phyloP scores from a whole-genome alignment of 2,888 invertebrate genomes.

The Opisthograptis luteolata region DNA sequence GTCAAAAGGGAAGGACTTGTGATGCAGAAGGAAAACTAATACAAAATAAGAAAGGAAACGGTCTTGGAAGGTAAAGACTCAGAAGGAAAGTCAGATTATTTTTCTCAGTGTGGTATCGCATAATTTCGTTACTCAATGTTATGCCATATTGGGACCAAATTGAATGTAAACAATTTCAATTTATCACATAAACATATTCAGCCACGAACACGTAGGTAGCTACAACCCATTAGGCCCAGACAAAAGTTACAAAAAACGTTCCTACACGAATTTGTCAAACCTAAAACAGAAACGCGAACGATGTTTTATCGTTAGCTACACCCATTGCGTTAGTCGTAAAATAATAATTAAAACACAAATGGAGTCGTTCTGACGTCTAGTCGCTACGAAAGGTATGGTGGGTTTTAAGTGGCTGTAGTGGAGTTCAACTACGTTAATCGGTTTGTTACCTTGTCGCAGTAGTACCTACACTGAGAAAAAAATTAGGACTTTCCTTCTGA shows the following conservation, averaged over 20 bases:
- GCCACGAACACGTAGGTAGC: neutral
- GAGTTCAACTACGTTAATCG: neutral
- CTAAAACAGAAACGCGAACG: slow-evolving; percentile 30
- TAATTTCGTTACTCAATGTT: no score
- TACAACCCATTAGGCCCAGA: slow-evolving; percentile 8
- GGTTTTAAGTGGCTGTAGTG: slow-evolving; percentile 6
- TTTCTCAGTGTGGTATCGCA: no score
- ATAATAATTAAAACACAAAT: slow-evolving; percentile 41
- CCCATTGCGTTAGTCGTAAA: slow-evolving; percentile 36
- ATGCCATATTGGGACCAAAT: no score
- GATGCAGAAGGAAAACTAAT: no score
- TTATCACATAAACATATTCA: slow-evolving; percentile 8
- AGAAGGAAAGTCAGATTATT: no score
- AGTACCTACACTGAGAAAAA: no score
- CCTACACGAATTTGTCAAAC: slow-evolving; percentile 18
- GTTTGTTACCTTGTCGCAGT: slow-evolving; percentile 2
- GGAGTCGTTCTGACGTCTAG: slow-evolving; percentile 30
- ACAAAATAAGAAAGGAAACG: no score
- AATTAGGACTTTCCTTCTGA: no score
- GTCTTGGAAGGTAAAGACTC: no score
- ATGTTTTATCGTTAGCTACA: slow-evolving; percentile 30
- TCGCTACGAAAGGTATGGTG: slow-evolving; percentile 8
- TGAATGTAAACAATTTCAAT: neutral
- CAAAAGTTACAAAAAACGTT: slow-evolving; percentile 23
- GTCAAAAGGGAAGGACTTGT: no score